Evolutionary conservation across 2,797 vertebrate species (phyloP), one percentile per base, ranked within the genome.

Genomic region (Antennarius maculatus): DNA sequence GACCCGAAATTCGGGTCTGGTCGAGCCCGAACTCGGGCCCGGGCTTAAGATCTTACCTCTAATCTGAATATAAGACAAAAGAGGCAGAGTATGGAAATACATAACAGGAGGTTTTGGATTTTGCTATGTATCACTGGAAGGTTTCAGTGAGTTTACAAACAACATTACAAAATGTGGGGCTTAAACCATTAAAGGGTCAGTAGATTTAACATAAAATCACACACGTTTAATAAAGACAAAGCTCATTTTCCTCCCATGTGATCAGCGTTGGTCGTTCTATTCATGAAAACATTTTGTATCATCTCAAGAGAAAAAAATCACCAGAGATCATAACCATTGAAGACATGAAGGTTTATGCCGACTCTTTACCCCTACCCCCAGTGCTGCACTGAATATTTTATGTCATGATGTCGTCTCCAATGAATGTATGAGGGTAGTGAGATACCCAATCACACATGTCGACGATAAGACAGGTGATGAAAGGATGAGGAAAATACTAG

Each of bases 341-440:
- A 82, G 66, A 71, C 52, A 65, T 29, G 54, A 47, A 3, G 3
- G 8, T 18, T 8, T 13, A 43, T 43, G 42, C 42, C 5, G 42
- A 42, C 53, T 23, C 55, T 63, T 54, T 48, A 59, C 54, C 15
- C 52, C 23, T 13, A 10, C 18, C 39, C 29, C 15, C 23, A 17
- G 12, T 34, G 15, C 59, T 29, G 27, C 58, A 50, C 48, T 43
- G 57, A 68, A 71, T 78, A 54, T 62, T 80, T 77, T 75, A 80
- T 86, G 78, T 68, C 79, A 87, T 87, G 80, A 86, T 76, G 66
- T 66, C 66, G 81, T 82, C 68, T 66, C 69, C 71, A 56, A 45
- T 66, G 71, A 79, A 88, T 76, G 55, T 69, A 57, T 18, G 74
- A 80, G 57, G 62, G 79, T 66, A 55, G 69, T 15, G 61, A 77